Base-by-base conservation (phyloP, 2,888 invertebrate genomes). In the Phlogophora meticulosa region DNA sequence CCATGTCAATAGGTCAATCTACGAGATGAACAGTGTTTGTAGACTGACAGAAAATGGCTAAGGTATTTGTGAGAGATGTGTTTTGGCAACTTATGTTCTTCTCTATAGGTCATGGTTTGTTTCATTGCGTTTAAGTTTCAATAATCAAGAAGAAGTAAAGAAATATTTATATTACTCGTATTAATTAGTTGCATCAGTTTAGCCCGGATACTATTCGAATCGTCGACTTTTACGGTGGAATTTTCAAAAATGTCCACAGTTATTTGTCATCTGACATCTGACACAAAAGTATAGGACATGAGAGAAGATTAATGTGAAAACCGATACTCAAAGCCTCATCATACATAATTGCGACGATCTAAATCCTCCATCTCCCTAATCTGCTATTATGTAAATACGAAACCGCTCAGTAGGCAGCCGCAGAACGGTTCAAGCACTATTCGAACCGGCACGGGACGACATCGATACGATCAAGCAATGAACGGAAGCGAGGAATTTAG, bases 401-500 rank as follows among this genome's bases (percentile, higher is more conserved):
- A 68, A 42, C 34, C 15, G 11, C 15, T 38, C 1, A 42, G 9
- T 28, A 28, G 13, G 9, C 43, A 49, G 10, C 20, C 38, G 32
- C 28, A 24, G 40, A 45, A 20, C 4, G 15, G 7, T 36, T 28
- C n/a, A 46, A 36, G 51, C n/a, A 32, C 38, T 15, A 68, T 43
- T 70, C 24, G 5, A 4, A 49, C 36, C 24, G 45, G 32, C 38
- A 38, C 42, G 43, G 20, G 34, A 20, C 15, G 55, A 20, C 49
- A 61, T 72, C 76, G 61, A 61, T 46, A 42, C 17, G 45, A 71
- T 46, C 72, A 52, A 56, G 72, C 42, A 42, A 24, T 13, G 45
- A 49, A 51, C 56, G 61, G 72, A 71, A 70, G 36, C 17, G n/a
- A 61, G 38, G 53, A 71, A 71, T 71, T 71, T 76, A 38, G 55